These are phyloP conservation scores for Argyrosomus japonicus DNA, from an alignment of 2,113 vertebrate species.

Conservation along the genomic window DNA sequence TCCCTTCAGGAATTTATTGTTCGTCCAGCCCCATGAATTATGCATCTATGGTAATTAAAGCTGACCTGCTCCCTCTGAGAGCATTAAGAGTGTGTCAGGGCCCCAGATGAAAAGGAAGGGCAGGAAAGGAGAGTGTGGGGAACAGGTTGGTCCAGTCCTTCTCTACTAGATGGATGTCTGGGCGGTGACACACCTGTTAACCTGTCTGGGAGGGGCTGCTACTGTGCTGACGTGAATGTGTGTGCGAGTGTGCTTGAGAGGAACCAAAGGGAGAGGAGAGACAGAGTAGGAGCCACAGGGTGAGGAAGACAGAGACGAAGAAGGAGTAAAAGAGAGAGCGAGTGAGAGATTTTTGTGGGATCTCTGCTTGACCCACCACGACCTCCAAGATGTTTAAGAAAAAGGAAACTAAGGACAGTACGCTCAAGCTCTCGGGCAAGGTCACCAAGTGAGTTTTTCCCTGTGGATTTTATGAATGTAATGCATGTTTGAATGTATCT, in stretches of 20 bases:
- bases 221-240: conserved; percentile 43
- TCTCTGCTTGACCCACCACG: conserved; percentile 14
- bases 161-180: conserved; percentile 66
- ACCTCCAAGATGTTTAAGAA: conserved; percentile 78
- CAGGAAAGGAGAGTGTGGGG: conserved; percentile 29
- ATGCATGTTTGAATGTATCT: conserved; percentile 42
- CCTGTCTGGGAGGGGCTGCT: conserved; percentile 78
- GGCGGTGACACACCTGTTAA: conserved; percentile 79
- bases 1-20: background rate
- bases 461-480: background rate
- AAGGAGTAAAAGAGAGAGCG: conserved; percentile 51
- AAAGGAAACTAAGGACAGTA: conserved; percentile 58
- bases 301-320: conserved; percentile 45
- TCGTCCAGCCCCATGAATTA: background rate
- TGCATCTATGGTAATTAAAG: background rate
- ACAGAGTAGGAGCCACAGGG: conserved; percentile 38
- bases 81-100: conserved; percentile 24
- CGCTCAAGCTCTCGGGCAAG: conserved; percentile 66
- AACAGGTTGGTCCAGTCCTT: conserved; percentile 83
- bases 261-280: conserved; percentile 48
- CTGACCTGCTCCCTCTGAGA: conserved; percentile 8
- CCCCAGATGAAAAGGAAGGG: conserved; percentile 40
- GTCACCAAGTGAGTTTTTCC: conserved; percentile 74
- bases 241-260: conserved; percentile 42
- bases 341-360: conserved; percentile 45